Evolutionary conservation across 92 coral and sea anemone genomes (phyloP), one percentile per base, ranked within the genome.

Genomic region (Scolanthus callimorphus): DNA sequence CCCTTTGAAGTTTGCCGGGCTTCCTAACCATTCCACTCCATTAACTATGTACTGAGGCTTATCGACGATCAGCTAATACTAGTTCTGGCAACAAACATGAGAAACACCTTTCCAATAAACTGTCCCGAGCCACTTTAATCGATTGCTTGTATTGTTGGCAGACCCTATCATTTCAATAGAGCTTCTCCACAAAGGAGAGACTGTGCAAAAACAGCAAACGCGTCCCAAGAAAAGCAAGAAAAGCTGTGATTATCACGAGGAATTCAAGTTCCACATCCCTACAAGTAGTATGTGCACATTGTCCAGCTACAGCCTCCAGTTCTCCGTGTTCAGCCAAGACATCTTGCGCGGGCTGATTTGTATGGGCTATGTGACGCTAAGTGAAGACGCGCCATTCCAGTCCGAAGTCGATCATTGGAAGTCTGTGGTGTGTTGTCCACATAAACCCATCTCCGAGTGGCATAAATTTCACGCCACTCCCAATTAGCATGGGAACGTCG

Each of bases 331-430:
- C 31, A 70, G 76, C 3, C 83, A 77, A 54, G 90, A 89, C 31
- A 59, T 83, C 25, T 62, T 89, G 17, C 84, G 85, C 25, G 78
- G 80, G 12, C 70, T 69, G 57, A 96, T 72, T 43, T 61, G 83
- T 15, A 59, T 91, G 29, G 97, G 97, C 23, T 67, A 76, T 45
- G 85, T 91, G 37, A 60, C 69, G 11, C 74, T 91, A 31, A 86
- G 77, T 13, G 27, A 62, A 24, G 96, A 85, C 50, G 88, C 96
- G 53, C 85, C 84, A 20, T 53, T 62, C 43, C 78, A 70, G 59
- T 58, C 82, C 44, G 97, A 91, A 66, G 74, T 85, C 17, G 72
- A 76, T 34, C 96, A 87, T 75, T 91, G 97, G 97, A 83, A 70
- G 58, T 78, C 84, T 20, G 97, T 91, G 4, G 77, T 80, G 3